Conservation (phyloP, 2,797 vertebrate genomes). For the Myiotriccus ornatus region DNA sequence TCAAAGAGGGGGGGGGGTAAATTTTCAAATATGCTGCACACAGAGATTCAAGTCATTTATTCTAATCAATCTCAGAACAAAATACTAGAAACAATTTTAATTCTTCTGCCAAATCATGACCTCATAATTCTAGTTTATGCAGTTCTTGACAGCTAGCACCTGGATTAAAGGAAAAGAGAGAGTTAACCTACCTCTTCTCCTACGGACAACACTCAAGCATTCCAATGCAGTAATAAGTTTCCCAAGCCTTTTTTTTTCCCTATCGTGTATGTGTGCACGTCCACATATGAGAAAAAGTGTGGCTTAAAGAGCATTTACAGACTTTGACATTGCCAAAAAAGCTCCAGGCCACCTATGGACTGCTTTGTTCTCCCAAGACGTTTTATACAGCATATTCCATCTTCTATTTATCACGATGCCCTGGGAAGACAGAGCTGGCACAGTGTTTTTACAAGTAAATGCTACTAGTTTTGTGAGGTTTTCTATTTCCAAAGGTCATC, state of each 20-base stretch:
- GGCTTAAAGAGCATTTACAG: slow-evolving; percentile 26
- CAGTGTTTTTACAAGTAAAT: background rate
- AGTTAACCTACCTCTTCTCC: background rate
- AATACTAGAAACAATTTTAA: background rate
- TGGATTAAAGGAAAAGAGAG: background rate
- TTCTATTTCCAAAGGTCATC: background rate
- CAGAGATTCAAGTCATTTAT: background rate
- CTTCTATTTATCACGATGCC: background rate
- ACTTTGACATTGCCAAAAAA: slow-evolving; percentile 32
- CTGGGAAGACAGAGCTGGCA: background rate
- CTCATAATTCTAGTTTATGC: background rate
- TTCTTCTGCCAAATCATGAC: background rate
- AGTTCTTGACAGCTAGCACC: background rate
- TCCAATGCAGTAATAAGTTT: background rate
- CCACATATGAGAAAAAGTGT: background rate
- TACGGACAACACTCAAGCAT: background rate
- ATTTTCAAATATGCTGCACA: background rate
- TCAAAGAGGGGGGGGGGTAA: background rate
- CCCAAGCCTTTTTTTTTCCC: background rate
- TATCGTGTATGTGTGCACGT: background rate
- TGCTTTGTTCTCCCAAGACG: slow-evolving; percentile 25
- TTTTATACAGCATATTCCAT: slow-evolving; percentile 4
- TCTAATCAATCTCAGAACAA: background rate
- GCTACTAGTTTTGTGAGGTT: background rate
- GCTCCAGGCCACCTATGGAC: slow-evolving; percentile 19